Evolutionary conservation across 2,888 invertebrate species (phyloP), one percentile per base, ranked within the genome.

Genomic region (Portevinia maculata): DNA sequence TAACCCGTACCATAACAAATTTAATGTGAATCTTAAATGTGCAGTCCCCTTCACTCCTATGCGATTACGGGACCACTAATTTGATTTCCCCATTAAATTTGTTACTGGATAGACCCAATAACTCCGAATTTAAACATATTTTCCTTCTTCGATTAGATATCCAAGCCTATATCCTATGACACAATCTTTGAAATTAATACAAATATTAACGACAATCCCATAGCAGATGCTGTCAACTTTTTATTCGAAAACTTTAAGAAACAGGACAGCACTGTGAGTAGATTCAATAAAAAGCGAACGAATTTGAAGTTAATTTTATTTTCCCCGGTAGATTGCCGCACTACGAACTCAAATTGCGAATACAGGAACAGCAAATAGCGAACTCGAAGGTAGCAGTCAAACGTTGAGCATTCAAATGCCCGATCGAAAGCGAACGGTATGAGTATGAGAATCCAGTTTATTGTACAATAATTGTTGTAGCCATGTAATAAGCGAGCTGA

Each of bases 401-500:
- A 8, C 32, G 13, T 48, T 71, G 9, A 9, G 11, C 11, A 13
- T 30, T 15, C 64, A 81, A 13, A 13, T 75, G 24, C 13, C 39
- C 59, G 70, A 81, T n/a, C 19, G 65, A 7, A 81, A 76, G 8
- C 46, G 64, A 32, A 59, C 76, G 81, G 81, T 81, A 81, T 81
- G 81, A 81, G 81, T 81, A 81, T 81, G 81, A 81, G 50, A 46
- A 21, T 34, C n/a, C 5, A 0, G 0, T 11, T 21, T 9, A 8
- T 5, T 19, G 17, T 21, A 2, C 19, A 15, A n/a, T 48, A 32
- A 9, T 13, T 13, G n/a, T 39, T 7, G n/a, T 60, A 60, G 60
- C 19, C 53, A 44, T 41, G 11, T 39, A 59, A 59, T 39, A 52
- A n/a, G n/a, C n/a, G n/a, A n/a, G n/a, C n/a, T 1, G 6, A 9